Conservation (phyloP, 2,797 vertebrate species). For the Gobionotothen gibberifrons region DNA sequence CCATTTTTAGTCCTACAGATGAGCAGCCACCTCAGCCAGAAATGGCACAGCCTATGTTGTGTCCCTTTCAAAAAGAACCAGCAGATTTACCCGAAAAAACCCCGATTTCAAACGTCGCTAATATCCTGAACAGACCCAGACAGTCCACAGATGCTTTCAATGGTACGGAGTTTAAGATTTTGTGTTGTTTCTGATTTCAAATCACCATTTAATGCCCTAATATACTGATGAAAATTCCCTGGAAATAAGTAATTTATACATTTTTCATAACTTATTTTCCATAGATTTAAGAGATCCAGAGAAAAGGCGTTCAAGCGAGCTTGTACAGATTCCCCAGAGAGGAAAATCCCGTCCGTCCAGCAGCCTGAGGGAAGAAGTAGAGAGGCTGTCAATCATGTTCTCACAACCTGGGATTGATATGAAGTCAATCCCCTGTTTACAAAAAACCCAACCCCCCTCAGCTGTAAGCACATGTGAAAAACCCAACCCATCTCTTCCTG, state of each 20-base stretch:
- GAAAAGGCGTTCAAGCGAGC: constrained; percentile 10
- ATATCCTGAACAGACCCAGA: background rate
- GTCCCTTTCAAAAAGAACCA: constrained; percentile 1
- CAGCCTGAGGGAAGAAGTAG: constrained; percentile 48
- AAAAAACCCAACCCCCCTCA: constrained; percentile 4
- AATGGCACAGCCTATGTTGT: background rate
- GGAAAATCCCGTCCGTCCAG: constrained; percentile 19
- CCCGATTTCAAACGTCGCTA: background rate
- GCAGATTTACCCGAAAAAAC: background rate
- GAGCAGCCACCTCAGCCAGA: constrained; percentile 20
- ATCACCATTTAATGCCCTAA: background rate
- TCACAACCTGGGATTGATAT: constrained; percentile 41
- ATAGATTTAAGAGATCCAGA: constrained; percentile 33
- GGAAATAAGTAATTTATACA: background rate
- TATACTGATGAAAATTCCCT: background rate
- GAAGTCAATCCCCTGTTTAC: constrained; percentile 10
- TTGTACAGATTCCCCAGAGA: background rate
- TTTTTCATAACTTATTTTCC: background rate
- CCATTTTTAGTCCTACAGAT: constrained; percentile 21
- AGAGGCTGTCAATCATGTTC: constrained; percentile 38
- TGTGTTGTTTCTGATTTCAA: background rate
- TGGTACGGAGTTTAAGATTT: constrained; percentile 25
- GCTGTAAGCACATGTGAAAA: constrained; percentile 3
- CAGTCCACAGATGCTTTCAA: background rate
- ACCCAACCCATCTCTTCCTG: background rate